Conservation (phyloP, 2,797 vertebrate genomes). For the Falco berigora region DNA sequence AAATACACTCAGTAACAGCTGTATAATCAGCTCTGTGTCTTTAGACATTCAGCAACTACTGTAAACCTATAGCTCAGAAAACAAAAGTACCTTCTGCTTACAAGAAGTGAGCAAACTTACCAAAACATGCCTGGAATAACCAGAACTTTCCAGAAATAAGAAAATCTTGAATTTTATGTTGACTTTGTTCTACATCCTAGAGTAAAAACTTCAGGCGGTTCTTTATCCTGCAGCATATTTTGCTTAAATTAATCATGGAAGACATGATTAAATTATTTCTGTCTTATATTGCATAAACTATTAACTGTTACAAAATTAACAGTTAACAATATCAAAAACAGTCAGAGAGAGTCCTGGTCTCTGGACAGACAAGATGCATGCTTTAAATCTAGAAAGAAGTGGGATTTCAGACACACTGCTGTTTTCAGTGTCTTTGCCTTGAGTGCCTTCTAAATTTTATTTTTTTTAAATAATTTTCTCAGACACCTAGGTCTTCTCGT, state of each 20-base stretch:
- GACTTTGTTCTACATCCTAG: background rate
- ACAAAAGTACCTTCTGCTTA: background rate
- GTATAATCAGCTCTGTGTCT: background rate
- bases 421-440: background rate
- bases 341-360: background rate
- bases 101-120: background rate
- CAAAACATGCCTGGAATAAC: background rate
- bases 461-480: background rate
- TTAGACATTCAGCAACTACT: background rate
- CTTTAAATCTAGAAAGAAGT: background rate
- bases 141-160: background rate
- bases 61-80: background rate
- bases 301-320: background rate
- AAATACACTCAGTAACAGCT: background rate
- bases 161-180: background rate
- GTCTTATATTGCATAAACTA: background rate
- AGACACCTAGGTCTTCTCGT: background rate
- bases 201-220: background rate
- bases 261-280: background rate
- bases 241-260: background rate
- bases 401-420: background rate
- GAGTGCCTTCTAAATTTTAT: background rate
- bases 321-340: background rate
- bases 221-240: background rate
- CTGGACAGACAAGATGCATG: background rate